Evolutionary conservation across 2,888 invertebrate genomes (phyloP).

Genomic region (Conchocele bisecta): DNA sequence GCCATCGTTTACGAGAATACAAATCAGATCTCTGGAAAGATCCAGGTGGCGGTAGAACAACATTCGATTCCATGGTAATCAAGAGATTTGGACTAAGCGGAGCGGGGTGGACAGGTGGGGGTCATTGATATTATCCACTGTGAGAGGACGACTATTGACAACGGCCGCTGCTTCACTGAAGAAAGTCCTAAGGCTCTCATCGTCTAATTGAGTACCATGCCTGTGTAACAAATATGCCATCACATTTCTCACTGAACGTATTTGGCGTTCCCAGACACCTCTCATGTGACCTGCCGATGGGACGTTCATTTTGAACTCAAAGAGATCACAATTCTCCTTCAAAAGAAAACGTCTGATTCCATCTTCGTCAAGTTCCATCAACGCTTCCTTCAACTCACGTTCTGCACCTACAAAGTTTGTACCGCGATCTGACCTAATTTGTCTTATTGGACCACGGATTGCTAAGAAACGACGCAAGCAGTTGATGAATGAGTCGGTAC

Average conservation of each 20-base stretch:
- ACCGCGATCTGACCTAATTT: constrained; percentile 3
- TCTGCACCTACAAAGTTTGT: constrained; percentile 15
- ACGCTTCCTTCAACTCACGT: constrained; percentile 15
- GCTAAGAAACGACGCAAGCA: constrained; percentile 19
- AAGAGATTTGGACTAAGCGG: constrained; percentile 54
- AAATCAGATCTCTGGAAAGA: constrained; percentile 20
- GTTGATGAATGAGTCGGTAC: constrained; percentile 56
- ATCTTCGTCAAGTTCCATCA: constrained; percentile 1
- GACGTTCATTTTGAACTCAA: constrained; percentile 15
- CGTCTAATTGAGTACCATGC: constrained; percentile 15
- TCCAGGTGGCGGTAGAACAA: constrained; percentile 37
- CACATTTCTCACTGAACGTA: constrained; percentile 30
- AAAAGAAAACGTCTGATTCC: constrained; percentile 13
- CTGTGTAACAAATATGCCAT: constrained; percentile 11
- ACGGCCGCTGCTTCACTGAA: constrained; percentile 35
- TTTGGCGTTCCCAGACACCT: constrained; percentile 47
- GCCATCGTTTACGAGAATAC: constrained; percentile 34
- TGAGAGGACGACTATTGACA: constrained; percentile 35
- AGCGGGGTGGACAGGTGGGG: constrained; percentile 27
- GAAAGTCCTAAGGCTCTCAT: constrained; percentile 34
- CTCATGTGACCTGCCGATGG: constrained; percentile 37
- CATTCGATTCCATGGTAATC: constrained; percentile 32
- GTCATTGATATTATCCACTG: constrained; percentile 20
- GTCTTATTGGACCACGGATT: constrained; percentile 11
- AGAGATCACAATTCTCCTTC: neutral